Evolutionary conservation across 2,888 invertebrate genomes (phyloP).

Genomic region (Drosophila lutescens): DNA sequence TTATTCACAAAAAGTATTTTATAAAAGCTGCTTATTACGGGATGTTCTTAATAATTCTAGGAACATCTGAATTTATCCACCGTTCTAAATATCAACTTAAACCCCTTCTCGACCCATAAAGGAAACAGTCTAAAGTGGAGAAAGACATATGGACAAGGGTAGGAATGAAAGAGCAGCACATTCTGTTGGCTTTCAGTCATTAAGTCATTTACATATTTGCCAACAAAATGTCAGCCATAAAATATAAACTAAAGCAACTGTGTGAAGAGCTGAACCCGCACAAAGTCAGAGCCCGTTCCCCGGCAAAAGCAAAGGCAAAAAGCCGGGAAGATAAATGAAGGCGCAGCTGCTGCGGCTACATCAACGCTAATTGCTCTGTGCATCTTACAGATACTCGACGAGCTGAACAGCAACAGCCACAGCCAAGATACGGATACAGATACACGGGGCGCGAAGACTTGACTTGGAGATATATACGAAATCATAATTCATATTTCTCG

Average conservation of each 20-base stretch:
- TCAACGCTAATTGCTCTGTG: conserved; percentile 79
- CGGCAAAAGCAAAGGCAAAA: conserved; percentile 6
- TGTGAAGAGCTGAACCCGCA: conserved; percentile 32
- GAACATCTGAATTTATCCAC: neutral
- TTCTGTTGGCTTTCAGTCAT: conserved; percentile 52
- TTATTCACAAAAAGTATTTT: no score
- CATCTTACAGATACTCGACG: conserved; percentile 46
- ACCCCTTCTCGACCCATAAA: neutral
- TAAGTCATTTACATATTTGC: conserved; percentile 58
- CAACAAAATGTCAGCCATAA: conserved; percentile 57
- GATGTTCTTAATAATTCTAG: no score
- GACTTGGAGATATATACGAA: conserved; percentile 46
- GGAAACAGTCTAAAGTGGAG: neutral
- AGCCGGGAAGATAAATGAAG: conserved; percentile 72
- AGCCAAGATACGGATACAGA: conserved; percentile 7
- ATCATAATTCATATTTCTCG: conserved; percentile 59
- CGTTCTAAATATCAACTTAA: neutral
- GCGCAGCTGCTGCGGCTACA: conserved; percentile 78
- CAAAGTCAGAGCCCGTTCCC: conserved; percentile 19
- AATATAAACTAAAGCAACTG: conserved; percentile 56
- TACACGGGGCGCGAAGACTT: conserved; percentile 18
- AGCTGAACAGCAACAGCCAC: conserved; percentile 25
- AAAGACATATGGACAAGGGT: conserved; percentile 10
- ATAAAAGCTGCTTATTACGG: no score
- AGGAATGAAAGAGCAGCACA: conserved; percentile 23